Conservation (phyloP, 1,140 invertebrate species). For the Heliconius himera region DNA sequence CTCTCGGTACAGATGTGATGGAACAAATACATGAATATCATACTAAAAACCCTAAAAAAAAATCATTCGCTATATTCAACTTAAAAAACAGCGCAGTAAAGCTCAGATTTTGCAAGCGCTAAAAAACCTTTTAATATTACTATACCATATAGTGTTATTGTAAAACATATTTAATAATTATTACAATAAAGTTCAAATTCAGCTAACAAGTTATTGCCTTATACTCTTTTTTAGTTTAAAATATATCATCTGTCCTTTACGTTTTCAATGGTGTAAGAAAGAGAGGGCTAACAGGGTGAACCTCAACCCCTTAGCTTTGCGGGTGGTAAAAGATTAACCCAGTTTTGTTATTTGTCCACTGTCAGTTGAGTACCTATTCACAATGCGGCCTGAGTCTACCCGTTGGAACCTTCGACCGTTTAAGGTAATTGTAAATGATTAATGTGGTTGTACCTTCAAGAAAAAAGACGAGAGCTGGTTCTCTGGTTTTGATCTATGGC, state of each 20-base stretch:
- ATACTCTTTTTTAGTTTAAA: background rate
- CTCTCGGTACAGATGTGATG: constrained; percentile 71
- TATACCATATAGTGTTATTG: constrained; percentile 55
- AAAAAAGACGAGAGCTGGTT: constrained; percentile 69
- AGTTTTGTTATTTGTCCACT: constrained; percentile 82
- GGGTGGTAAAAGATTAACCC: constrained; percentile 81
- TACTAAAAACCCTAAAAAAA: constrained; percentile 67
- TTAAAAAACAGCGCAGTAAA: constrained; percentile 52
- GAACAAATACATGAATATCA: constrained; percentile 79
- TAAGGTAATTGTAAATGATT: constrained; percentile 81
- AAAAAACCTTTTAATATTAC: constrained; percentile 73
- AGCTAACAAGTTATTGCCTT: background rate
- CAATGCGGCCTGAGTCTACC: constrained; percentile 75
- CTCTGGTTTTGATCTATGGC: constrained; percentile 70
- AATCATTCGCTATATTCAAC: constrained; percentile 54
- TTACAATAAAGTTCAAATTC: background rate
- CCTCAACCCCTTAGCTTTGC: constrained; percentile 60
- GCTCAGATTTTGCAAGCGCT: constrained; percentile 60
- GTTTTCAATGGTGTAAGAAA: constrained; percentile 56
- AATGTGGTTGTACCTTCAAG: constrained; percentile 71
- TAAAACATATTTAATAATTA: background rate
- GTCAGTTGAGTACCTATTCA: constrained; percentile 80
- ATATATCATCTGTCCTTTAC: constrained; percentile 58
- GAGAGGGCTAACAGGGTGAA: constrained; percentile 61
- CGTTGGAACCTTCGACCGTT: constrained; percentile 73